Conservation (phyloP, 2,113 vertebrate species). For the Oxyruncus cristatus region DNA sequence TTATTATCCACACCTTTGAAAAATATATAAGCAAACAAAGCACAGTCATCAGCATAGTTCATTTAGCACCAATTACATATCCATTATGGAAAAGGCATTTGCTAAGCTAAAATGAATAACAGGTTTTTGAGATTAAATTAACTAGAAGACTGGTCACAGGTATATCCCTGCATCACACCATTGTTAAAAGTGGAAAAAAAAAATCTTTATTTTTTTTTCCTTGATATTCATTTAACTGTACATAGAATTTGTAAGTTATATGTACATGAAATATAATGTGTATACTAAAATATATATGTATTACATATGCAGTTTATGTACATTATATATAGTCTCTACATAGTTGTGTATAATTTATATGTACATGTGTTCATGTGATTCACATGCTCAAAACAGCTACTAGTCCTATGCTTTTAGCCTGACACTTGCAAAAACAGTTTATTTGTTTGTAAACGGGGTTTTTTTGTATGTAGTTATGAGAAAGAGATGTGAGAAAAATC, state of each 20-base stretch:
- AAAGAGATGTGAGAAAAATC: not conserved
- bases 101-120: not conserved
- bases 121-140: not conserved
- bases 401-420: not conserved
- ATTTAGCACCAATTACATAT: not conserved
- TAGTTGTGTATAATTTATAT: not conserved
- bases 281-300: not conserved
- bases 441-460: not conserved
- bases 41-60: not conserved
- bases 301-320: accelerated
- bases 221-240: not conserved
- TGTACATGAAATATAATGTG: not conserved
- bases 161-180: not conserved
- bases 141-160: not conserved
- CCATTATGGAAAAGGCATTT: not conserved
- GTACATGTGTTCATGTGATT: accelerated
- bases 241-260: not conserved
- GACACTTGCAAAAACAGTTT: not conserved
- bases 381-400: not conserved
- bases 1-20: not conserved
- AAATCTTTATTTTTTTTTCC: not conserved
- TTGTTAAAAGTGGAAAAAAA: not conserved
- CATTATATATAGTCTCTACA: accelerated
- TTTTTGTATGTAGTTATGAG: not conserved
- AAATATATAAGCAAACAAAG: not conserved